Evolutionary conservation across 2,888 invertebrate species (phyloP).

Genomic region (Falcaria lacertinaria): DNA sequence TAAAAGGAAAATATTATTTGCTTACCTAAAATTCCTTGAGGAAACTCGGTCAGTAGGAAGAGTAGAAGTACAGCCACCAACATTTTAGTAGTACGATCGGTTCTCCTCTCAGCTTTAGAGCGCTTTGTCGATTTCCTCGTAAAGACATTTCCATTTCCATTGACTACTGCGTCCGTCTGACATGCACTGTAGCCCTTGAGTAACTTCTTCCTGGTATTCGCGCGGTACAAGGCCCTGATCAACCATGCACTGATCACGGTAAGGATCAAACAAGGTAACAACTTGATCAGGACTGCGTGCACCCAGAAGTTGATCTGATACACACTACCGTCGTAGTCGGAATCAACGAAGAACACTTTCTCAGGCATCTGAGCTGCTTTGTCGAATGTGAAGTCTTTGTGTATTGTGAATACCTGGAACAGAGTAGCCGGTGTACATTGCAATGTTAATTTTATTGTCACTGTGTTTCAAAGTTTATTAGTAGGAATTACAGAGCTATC

Average conservation of each 20-base stretch:
- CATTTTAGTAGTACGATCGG: conserved; percentile 93
- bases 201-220: conserved; percentile 82
- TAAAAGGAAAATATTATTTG: neutral
- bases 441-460: neutral
- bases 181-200: conserved; percentile 74
- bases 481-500: too few species aligned
- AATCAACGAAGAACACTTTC: conserved; percentile 73
- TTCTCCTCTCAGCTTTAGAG: conserved; percentile 62
- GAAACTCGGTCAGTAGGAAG: conserved; percentile 94
- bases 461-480: too few species aligned
- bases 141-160: conserved; percentile 61
- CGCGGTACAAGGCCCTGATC: conserved; percentile 85
- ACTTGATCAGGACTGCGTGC: conserved; percentile 88
- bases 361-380: conserved; percentile 46
- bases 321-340: conserved; percentile 78
- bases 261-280: conserved; percentile 88
- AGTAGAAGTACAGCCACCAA: conserved; percentile 91
- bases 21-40: conserved; percentile 86
- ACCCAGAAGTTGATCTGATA: conserved; percentile 90
- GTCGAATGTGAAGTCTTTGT: conserved; percentile 52
- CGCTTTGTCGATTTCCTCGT: conserved; percentile 62
- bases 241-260: conserved; percentile 87
- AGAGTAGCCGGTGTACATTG: neutral
- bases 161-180: conserved; percentile 49
- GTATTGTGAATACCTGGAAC: conserved; percentile 68